A percentile compares a stretch with the other conserved stretches of the same genome.
These are phyloP conservation scores for Ancistrus triradiatus DNA, from an alignment of 2,113 vertebrate species.

Conservation along the genomic window DNA sequence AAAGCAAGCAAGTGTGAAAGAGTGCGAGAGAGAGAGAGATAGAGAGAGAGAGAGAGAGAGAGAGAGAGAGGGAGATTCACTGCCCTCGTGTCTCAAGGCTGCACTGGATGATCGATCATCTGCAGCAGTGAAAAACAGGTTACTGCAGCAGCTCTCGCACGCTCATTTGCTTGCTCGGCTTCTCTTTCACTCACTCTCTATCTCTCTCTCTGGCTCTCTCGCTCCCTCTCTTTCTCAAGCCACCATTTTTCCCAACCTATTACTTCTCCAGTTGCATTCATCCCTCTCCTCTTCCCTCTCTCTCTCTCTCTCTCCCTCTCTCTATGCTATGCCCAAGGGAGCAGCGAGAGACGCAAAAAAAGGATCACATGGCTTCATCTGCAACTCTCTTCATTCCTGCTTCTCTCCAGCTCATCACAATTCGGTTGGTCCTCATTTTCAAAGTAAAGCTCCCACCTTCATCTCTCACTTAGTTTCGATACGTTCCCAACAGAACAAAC, in stretches of 20 bases:
- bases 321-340: constrained; percentile 2
- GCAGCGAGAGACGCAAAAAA: constrained; percentile 25
- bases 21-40: background rate
- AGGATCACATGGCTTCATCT: constrained; percentile 16
- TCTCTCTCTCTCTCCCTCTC: background rate
- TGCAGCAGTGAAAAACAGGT: constrained; percentile 59
- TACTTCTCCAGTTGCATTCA: constrained; percentile 28
- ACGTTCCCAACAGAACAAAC: too few species aligned
- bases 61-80: background rate
- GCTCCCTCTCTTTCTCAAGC: background rate
- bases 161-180: constrained; percentile 34
- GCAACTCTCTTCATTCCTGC: background rate
- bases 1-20: constrained; percentile 8
- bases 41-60: background rate
- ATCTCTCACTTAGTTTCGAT: too few species aligned
- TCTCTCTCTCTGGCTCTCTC: constrained; percentile 13
- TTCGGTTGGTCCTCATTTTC: too few species aligned
- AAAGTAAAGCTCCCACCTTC: too few species aligned
- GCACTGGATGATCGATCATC: constrained; percentile 58
- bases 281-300: background rate
- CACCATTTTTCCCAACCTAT: constrained; percentile 8
- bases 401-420: background rate
- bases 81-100: constrained; percentile 17
- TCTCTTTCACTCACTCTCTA: constrained; percentile 9
- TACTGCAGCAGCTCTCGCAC: constrained; percentile 54